Conservation (phyloP, 2,888 invertebrate genomes). For the Trachelus troglodyta region DNA sequence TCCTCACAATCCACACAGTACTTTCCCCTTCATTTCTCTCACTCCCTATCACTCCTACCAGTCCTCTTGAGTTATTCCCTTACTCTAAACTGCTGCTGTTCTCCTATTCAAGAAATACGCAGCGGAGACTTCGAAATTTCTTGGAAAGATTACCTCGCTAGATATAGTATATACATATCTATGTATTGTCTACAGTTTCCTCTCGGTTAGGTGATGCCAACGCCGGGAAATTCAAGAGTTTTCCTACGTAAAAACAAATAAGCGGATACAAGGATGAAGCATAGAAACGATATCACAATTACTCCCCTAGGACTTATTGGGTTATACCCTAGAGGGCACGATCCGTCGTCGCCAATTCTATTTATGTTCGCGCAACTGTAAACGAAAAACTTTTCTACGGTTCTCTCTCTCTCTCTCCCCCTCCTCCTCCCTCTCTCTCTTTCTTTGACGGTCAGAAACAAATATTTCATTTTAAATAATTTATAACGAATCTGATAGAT, state of each 20-base stretch:
- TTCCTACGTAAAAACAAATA: background rate
- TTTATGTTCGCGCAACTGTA: background rate
- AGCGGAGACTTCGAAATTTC: no score
- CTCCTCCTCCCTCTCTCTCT: background rate
- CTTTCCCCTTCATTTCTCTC: background rate
- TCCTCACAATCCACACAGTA: no score
- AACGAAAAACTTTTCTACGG: background rate
- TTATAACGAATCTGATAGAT: background rate
- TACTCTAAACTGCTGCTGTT: no score
- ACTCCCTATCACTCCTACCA: background rate
- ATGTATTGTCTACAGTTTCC: background rate
- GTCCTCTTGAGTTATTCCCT: background rate
- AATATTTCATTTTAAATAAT: background rate
- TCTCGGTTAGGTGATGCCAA: background rate
- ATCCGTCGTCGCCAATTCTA: background rate
- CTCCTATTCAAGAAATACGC: background rate
- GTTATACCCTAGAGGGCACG: background rate
- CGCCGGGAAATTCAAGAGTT: background rate
- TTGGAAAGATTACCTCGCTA: background rate
- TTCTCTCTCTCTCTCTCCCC: background rate
- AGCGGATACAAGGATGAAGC: background rate
- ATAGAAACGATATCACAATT: background rate
- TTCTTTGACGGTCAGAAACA: background rate
- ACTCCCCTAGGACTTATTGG: background rate
- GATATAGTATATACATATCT: background rate